phyloP scores from a whole-genome alignment of 2,888 invertebrate genomes.

The Apoderus coryli region DNA sequence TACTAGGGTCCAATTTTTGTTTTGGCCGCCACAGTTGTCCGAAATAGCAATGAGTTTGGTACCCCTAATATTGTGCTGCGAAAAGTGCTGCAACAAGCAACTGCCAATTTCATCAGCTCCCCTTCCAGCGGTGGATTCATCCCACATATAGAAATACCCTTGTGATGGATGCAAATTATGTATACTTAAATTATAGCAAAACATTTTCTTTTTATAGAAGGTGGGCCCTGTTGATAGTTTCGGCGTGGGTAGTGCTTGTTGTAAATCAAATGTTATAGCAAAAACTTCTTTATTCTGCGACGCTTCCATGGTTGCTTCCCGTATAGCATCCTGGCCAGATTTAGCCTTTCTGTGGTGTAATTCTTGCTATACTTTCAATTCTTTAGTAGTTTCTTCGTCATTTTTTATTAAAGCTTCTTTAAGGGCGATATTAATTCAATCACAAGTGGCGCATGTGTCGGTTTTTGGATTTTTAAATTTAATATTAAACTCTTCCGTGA shows the following conservation, averaged over 20 bases:
- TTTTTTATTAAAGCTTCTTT: constrained; percentile 6
- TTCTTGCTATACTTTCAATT: constrained; percentile 7
- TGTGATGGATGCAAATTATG: constrained; percentile 8
- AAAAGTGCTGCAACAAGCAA: constrained; percentile 11
- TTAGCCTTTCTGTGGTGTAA: constrained; percentile 10
- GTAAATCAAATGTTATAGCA: constrained; percentile 11
- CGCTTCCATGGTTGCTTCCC: constrained; percentile 7
- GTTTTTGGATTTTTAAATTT: constrained; percentile 10
- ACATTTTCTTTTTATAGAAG: constrained; percentile 11
- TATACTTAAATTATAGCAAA: constrained; percentile 10
- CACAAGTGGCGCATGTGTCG: constrained; percentile 9
- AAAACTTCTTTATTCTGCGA: constrained; percentile 6
- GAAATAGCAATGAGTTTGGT: constrained; percentile 10
- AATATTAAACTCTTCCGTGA: constrained; percentile 11
- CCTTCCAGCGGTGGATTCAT: constrained; percentile 8
- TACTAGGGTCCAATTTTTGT: constrained; percentile 12
- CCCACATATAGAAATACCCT: constrained; percentile 10
- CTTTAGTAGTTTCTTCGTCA: constrained; percentile 4
- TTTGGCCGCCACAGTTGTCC: constrained; percentile 13
- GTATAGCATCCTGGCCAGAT: constrained; percentile 10
- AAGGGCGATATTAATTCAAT: constrained; percentile 7
- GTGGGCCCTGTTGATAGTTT: constrained; percentile 12
- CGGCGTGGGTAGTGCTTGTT: constrained; percentile 11
- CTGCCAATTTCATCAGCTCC: constrained; percentile 10
- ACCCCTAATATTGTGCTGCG: constrained; percentile 8